These are phyloP conservation scores for Salvelinus alpinus DNA, from an alignment of 2,113 vertebrate species.

Conservation along the genomic window DNA sequence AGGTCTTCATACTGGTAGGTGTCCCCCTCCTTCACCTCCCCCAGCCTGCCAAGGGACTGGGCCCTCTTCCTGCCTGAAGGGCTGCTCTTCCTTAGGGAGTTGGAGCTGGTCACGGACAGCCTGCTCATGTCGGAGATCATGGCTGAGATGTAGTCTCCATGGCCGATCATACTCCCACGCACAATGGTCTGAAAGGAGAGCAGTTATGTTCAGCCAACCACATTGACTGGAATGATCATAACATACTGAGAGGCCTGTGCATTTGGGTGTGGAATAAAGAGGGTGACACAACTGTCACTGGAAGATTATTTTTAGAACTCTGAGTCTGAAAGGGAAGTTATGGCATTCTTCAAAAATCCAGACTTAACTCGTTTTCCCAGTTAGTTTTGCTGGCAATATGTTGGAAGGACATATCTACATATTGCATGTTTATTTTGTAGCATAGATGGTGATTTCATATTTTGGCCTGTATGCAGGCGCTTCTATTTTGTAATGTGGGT, in stretches of 20 bases:
- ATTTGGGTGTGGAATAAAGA: slow-evolving; percentile 42
- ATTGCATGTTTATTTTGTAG: neutral
- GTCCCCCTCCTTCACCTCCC: slow-evolving; percentile 85
- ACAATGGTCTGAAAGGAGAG: slow-evolving; percentile 85
- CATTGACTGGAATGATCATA: too few species aligned
- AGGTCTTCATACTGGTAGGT: slow-evolving; percentile 87
- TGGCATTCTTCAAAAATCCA: slow-evolving; percentile 50
- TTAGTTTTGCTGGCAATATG: slow-evolving; percentile 34
- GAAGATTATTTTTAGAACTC: slow-evolving; percentile 61
- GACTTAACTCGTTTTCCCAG: slow-evolving; percentile 30
- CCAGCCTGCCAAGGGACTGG: slow-evolving; percentile 88
- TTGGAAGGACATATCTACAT: neutral
- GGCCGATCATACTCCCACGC: slow-evolving; percentile 87
- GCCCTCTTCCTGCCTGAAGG: slow-evolving; percentile 87
- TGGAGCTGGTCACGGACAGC: slow-evolving; percentile 93
- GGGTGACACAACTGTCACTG: slow-evolving; percentile 48
- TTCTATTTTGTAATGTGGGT: neutral
- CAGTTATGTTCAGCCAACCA: neutral
- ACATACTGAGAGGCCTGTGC: too few species aligned
- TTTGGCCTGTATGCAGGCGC: neutral
- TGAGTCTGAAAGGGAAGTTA: slow-evolving; percentile 51
- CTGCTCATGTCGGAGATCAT: slow-evolving; percentile 94
- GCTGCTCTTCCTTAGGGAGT: slow-evolving; percentile 90
- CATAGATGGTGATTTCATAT: too few species aligned
- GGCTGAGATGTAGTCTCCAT: slow-evolving; percentile 91